Percentiles rank a stretch among this genome's conserved stretches.
These are phyloP conservation scores for Petroica traversi DNA, from an alignment of 2,113 vertebrate genomes.

Conservation along the genomic window DNA sequence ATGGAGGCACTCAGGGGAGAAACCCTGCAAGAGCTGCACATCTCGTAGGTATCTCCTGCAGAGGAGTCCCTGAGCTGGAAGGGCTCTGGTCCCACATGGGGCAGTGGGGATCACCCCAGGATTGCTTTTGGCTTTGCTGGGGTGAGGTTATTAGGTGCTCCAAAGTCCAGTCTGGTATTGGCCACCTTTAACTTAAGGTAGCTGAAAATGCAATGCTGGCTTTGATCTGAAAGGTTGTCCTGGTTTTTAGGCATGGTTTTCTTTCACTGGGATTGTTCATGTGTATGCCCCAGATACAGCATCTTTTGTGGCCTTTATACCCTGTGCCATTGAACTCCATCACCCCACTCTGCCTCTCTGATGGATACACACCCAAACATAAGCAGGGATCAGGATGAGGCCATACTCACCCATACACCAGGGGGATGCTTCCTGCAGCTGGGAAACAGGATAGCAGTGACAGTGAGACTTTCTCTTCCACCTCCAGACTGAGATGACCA, in stretches of 20 bases:
- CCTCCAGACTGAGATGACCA: background rate
- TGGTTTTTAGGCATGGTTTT: background rate
- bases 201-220: background rate
- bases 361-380: fast-evolving
- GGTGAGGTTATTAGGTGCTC: background rate
- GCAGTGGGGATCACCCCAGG: background rate
- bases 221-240: background rate
- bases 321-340: too few species aligned
- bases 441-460: background rate
- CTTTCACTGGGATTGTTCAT: background rate
- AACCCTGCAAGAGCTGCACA: background rate
- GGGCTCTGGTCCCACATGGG: background rate
- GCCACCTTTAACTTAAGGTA: background rate
- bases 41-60: background rate
- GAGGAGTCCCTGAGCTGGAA: background rate
- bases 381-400: background rate
- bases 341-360: fast-evolving
- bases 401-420: background rate
- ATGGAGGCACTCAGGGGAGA: background rate
- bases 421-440: background rate
- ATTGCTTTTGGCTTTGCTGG: background rate
- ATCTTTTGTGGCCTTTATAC: background rate
- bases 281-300: background rate
- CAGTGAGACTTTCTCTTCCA: background rate
- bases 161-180: background rate